Conservation (phyloP, 2,113 vertebrate genomes). For the Oncorhynchus kisutch region DNA sequence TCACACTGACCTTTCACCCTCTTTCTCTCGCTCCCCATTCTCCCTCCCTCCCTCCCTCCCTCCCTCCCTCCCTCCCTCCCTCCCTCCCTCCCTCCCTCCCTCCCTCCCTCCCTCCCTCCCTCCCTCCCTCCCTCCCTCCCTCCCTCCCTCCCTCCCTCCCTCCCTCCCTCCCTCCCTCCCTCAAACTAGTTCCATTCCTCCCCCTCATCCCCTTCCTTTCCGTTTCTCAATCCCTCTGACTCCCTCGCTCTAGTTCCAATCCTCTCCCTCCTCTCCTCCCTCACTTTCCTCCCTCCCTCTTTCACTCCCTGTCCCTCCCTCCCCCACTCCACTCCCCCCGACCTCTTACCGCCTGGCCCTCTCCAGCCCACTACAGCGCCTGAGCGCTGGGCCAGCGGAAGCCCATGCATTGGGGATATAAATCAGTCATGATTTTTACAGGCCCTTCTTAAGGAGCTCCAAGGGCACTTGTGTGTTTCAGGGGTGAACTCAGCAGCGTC, state of each 20-base stretch:
- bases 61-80: conserved; percentile 27
- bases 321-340: conserved; percentile 27
- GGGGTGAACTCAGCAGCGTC: conserved; percentile 16
- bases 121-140: conserved; percentile 21
- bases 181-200: conserved; percentile 19
- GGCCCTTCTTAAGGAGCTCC: conserved; percentile 58
- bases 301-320: conserved; percentile 24
- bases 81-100: conserved; percentile 20
- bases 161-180: conserved; percentile 20
- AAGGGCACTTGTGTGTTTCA: conserved; percentile 50
- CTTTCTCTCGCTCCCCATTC: conserved; percentile 13
- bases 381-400: conserved; percentile 46
- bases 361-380: conserved; percentile 39
- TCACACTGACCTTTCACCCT: conserved; percentile 67
- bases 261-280: conserved; percentile 24
- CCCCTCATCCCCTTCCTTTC: conserved; percentile 23
- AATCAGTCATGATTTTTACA: conserved; percentile 71
- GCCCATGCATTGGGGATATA: conserved; percentile 62
- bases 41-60: conserved; percentile 10
- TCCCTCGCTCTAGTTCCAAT: not conserved
- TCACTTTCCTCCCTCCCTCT: not conserved
- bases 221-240: not conserved
- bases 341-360: conserved; percentile 15
- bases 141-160: conserved; percentile 45
- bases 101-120: conserved; percentile 41